Base-by-base conservation (phyloP, 2,797 vertebrate genomes). In the Leptoclinus maculatus region DNA sequence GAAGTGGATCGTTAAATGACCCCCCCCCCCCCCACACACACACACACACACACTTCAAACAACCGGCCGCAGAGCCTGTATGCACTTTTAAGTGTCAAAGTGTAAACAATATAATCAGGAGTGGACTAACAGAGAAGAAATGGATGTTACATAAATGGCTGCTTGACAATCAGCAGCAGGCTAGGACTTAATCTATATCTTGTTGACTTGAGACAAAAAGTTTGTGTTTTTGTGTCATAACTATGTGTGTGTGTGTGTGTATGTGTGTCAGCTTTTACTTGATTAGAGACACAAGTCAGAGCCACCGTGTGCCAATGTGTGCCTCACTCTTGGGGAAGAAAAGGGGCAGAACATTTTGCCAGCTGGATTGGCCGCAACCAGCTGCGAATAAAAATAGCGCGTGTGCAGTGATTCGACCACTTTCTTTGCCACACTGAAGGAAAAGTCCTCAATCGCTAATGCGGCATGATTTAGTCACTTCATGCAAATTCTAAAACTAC, bases 271-370 rank as follows among this genome's bases (percentile, higher is more conserved):
- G 57, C 60, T 67, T 78, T 70, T 19, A 66, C 41, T 79, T 78
- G 38, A 86, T 77, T 76, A 45, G 76, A 80, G 72, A 62, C 58
- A 54, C 17, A 27, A 76, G 70, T 76, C 75, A 65, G 34, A 71
- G 65, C 67, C 27, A 64, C 56, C 32, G 32, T 66, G 38, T 74
- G 78, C 78, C 81, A 87, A 67, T 73, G 82, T 88, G 71, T 78
- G 77, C 79, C 72, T 89, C 69, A 39, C 27, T 80, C 49, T 77
- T 27, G 41, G 38, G 38, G 53, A 56, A 39, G 63, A 76, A 83
- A 79, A 7, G 62, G 39, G 47, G 39, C 47, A 13, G 13, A 71
- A 62, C 39, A 71, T 66, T 70, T 80, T 80, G 71, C 77, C 80
- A 84, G 66, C 74, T 83, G 79, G 75, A 72, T 71, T 34, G 65